phyloP scores from a whole-genome alignment of 2,113 vertebrate genomes.

The Etia nguti region DNA sequence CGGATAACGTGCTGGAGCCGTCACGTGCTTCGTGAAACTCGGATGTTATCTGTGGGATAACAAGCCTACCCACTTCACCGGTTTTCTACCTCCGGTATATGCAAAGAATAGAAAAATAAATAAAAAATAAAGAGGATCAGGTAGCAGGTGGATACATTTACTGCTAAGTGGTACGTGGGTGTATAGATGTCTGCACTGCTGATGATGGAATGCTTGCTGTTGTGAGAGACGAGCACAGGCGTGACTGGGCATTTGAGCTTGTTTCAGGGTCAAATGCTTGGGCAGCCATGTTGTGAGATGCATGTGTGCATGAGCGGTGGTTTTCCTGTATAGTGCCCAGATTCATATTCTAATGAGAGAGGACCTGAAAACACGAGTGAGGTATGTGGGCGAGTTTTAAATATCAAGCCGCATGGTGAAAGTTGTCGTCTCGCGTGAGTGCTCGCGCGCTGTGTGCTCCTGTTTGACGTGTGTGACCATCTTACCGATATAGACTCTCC shows the following conservation, averaged over 20 bases:
- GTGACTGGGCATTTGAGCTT: not conserved
- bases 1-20: not conserved
- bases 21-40: not conserved
- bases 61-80: not conserved
- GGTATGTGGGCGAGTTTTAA: not conserved
- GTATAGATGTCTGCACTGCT: not conserved
- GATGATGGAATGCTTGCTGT: constrained; percentile 1
- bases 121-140: not conserved
- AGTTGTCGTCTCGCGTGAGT: not conserved
- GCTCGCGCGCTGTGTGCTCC: not conserved
- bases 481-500: constrained; percentile 96
- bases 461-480: not conserved
- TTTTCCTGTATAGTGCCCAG: not conserved
- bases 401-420: not conserved
- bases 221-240: not conserved
- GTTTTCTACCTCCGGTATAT: not conserved
- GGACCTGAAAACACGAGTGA: not conserved
- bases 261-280: constrained; percentile 17
- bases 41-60: not conserved
- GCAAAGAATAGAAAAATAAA: not conserved
- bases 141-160: constrained; percentile 33
- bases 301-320: not conserved
- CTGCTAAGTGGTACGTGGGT: constrained; percentile 21
- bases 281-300: not conserved
- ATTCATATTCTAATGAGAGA: not conserved